Evolutionary conservation across 2,888 invertebrate species (phyloP).

Genomic region (Scaptomyza flava): DNA sequence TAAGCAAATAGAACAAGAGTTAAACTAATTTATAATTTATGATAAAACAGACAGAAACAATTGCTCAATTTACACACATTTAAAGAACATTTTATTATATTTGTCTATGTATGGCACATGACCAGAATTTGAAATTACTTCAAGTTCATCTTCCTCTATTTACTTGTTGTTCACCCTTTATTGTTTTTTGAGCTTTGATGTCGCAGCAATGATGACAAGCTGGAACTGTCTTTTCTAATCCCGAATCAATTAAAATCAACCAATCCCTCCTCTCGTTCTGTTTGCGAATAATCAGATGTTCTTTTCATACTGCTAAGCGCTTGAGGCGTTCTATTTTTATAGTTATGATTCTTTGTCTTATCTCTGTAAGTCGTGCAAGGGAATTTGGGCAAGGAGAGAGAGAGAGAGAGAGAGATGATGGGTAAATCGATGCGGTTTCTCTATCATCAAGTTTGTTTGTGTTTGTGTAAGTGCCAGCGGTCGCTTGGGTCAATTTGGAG

Average conservation of each 20-base stretch:
- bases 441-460: too few species aligned
- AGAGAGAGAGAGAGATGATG: conserved; percentile 8
- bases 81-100: conserved; percentile 38
- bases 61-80: conserved; percentile 21
- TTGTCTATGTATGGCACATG: conserved; percentile 18
- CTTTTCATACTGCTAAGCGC: conserved; percentile 32
- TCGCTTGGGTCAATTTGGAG: conserved; percentile 71
- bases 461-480: conserved; percentile 45
- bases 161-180: neutral
- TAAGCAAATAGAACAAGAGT: conserved; percentile 25
- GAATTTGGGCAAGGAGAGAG: conserved; percentile 1
- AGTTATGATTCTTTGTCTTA: conserved; percentile 58
- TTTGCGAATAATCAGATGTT: conserved; percentile 46
- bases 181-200: conserved; percentile 31
- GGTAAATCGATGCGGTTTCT: neutral
- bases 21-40: conserved; percentile 32
- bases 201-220: conserved; percentile 51
- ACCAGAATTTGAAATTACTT: conserved; percentile 5
- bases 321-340: conserved; percentile 36
- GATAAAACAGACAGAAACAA: conserved; percentile 6
- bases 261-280: neutral
- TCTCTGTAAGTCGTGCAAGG: conserved; percentile 14
- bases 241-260: conserved; percentile 52
- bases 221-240: conserved; percentile 38
- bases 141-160: conserved; percentile 1